Conservation (phyloP, 1,140 invertebrate genomes). For the Tetramorium simillimum region DNA sequence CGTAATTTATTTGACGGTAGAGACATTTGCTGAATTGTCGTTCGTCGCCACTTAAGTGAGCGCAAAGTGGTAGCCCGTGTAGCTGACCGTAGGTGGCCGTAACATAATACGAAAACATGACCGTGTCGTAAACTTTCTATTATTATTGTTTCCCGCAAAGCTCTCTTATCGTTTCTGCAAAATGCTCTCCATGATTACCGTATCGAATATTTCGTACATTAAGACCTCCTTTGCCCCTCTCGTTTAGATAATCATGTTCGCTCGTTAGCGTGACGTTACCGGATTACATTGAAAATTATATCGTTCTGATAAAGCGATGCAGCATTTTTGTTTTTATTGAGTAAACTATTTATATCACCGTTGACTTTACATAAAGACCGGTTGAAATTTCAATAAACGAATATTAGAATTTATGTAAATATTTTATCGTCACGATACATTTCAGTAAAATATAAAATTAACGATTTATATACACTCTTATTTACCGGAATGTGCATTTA, state of each 20-base stretch:
- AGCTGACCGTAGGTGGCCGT: conserved; percentile 78
- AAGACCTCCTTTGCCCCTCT: not conserved
- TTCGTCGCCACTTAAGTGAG: conserved; percentile 80
- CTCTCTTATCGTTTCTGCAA: conserved; percentile 34
- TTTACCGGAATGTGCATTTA: not conserved
- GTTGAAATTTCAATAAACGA: not conserved
- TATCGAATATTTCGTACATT: conserved; percentile 34
- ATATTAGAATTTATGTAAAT: not conserved
- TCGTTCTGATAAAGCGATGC: conserved; percentile 4
- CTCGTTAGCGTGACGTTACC: conserved; percentile 19
- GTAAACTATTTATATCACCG: not conserved
- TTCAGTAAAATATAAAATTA: not conserved
- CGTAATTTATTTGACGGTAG: conserved; percentile 75
- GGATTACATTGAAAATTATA: conserved; percentile 37
- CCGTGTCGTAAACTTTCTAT: conserved; percentile 68
- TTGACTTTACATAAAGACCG: not conserved
- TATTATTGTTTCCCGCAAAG: conserved; percentile 66
- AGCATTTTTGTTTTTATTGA: not conserved
- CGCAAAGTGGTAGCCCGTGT: conserved; percentile 83
- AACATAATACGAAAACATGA: conserved; percentile 62
- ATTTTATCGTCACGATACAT: not conserved
- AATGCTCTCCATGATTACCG: not conserved
- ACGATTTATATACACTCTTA: not conserved
- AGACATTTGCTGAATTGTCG: conserved; percentile 76
- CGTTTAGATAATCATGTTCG: conserved; percentile 43